Conservation (phyloP, 1,140 invertebrate species). For the Calliphora vicina region DNA sequence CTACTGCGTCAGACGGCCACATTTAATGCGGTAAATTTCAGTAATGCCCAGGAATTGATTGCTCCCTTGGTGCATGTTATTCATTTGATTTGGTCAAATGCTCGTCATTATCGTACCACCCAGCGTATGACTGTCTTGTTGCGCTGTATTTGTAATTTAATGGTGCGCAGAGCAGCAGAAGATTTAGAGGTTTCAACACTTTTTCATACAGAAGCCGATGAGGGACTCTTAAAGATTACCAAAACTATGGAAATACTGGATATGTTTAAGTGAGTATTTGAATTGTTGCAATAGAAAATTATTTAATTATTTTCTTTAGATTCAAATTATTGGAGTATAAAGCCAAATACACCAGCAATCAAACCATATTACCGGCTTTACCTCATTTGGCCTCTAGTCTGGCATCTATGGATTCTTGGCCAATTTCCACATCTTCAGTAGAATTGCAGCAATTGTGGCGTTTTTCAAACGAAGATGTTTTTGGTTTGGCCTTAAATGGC, state of each 20-base stretch:
- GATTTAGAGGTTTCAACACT: constrained; percentile 68
- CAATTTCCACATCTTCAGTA: not conserved
- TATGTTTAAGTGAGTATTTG: constrained; percentile 49
- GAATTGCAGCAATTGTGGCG: constrained; percentile 68
- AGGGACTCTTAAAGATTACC: constrained; percentile 55
- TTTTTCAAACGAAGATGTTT: constrained; percentile 74
- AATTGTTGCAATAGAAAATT: not conserved
- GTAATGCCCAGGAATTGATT: constrained; percentile 69
- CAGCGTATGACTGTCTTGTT: constrained; percentile 78
- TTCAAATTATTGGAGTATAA: constrained; percentile 52
- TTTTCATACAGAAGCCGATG: constrained; percentile 72
- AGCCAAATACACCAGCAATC: constrained; percentile 64
- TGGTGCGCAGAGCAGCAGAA: constrained; percentile 69
- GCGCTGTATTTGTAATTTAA: constrained; percentile 75
- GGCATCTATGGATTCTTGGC: too few relatives aligned
- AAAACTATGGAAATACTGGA: constrained; percentile 54
- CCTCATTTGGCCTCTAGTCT: constrained; percentile 3
- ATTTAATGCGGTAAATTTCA: constrained; percentile 76
- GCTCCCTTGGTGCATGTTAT: constrained; percentile 76
- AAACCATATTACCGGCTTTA: constrained; percentile 59
- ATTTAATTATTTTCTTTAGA: constrained; percentile 39
- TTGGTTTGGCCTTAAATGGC: constrained; percentile 70
- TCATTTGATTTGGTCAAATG: constrained; percentile 86
- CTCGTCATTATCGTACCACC: constrained; percentile 81
- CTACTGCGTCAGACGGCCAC: constrained; percentile 66